phyloP scores from a whole-genome alignment of 1,140 invertebrate genomes.

The Dysdera silvatica region DNA sequence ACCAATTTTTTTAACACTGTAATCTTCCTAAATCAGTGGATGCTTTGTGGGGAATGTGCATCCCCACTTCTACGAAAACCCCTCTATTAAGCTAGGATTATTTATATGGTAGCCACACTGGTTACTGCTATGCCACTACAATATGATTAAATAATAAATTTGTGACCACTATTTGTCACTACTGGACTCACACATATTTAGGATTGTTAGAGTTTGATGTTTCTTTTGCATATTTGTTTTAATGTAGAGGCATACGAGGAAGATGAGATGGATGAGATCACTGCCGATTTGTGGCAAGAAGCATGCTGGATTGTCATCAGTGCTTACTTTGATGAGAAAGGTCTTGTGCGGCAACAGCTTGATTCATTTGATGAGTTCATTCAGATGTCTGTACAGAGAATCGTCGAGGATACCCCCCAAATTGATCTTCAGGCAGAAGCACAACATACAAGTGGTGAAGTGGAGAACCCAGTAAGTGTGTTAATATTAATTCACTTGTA shows the following conservation, averaged over 20 bases:
- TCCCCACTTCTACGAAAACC: too few species aligned
- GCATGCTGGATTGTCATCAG: constrained; percentile 99
- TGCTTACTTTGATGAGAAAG: constrained; percentile 99
- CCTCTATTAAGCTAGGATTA: too few species aligned
- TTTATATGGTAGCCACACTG: too few species aligned
- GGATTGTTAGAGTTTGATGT: too few species aligned
- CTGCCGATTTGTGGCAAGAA: constrained; percentile 94
- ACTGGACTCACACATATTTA: too few species aligned
- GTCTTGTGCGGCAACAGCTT: constrained; percentile 91
- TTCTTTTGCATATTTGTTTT: constrained; percentile 44
- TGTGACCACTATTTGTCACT: too few species aligned
- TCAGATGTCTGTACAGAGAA: constrained; percentile 97
- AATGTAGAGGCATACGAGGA: constrained; percentile 32
- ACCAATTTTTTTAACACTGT: too few species aligned
- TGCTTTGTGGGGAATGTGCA: too few species aligned
- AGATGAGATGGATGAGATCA: constrained; percentile 80
- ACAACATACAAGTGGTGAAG: constrained; percentile 83
- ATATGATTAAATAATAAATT: too few species aligned
- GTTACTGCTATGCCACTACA: too few species aligned
- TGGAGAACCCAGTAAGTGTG: constrained; percentile 70
- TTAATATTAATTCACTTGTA: too few species aligned
- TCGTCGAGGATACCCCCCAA: constrained; percentile 95
- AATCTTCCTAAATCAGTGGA: too few species aligned
- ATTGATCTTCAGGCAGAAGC: constrained; percentile 96
- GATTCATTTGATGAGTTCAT: constrained; percentile 99